Percentiles rank a stretch among this genome's conserved stretches.
Conservation (phyloP, 1,140 invertebrate genomes). For the Drosophila sproati region DNA sequence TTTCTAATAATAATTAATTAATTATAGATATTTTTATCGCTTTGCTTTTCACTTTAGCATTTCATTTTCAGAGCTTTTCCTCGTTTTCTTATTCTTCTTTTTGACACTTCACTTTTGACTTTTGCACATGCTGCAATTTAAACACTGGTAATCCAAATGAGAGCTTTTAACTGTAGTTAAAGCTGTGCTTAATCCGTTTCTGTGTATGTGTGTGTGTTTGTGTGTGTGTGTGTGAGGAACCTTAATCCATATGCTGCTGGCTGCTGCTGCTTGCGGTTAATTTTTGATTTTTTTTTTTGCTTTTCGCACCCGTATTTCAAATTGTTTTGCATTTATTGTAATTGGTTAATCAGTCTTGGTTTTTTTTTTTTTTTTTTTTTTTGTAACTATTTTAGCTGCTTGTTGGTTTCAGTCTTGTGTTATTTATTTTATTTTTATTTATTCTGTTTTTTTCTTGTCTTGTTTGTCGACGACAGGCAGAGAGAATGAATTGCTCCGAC, state of each 20-base stretch:
- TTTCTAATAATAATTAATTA: constrained; percentile 9
- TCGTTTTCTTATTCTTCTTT: constrained; percentile 33
- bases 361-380: constrained; percentile 28
- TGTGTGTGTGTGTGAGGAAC: constrained; percentile 65
- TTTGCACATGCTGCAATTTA: constrained; percentile 23
- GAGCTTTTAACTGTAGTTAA: constrained; percentile 62
- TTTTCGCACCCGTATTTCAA: constrained; percentile 71
- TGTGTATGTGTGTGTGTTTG: constrained; percentile 40
- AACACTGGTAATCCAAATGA: constrained; percentile 83
- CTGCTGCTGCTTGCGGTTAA: constrained; percentile 41
- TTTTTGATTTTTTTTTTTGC: constrained; percentile 41
- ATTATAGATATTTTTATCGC: constrained; percentile 41
- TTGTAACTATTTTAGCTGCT: constrained; percentile 63
- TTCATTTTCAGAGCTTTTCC: constrained; percentile 63
- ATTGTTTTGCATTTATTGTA: constrained; percentile 65
- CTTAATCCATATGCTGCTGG: constrained; percentile 80
- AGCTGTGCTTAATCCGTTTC: constrained; percentile 71
- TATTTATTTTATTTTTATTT: constrained; percentile 41
- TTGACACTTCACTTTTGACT: constrained; percentile 40
- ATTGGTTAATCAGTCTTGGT: constrained; percentile 74
- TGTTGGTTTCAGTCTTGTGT: constrained; percentile 55
- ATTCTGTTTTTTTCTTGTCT: constrained; percentile 37
- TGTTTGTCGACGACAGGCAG: constrained; percentile 44
- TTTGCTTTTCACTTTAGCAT: constrained; percentile 47
- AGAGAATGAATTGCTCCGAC: constrained; percentile 31